Conservation (phyloP, 2,113 vertebrate genomes). For the Anseranas semipalmata region DNA sequence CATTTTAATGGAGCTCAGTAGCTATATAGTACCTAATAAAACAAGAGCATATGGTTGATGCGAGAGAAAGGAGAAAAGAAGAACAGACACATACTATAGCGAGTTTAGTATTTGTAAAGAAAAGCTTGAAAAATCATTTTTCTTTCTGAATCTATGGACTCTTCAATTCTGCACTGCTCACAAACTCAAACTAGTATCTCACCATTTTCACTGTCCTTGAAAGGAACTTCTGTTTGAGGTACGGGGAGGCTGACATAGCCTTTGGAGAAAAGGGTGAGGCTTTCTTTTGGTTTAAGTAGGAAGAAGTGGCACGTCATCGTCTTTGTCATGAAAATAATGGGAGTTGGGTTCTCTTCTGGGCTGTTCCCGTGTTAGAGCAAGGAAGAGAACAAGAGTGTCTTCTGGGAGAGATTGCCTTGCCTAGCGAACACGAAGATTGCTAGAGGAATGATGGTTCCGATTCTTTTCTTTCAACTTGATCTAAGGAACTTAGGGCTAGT, state of each 20-base stretch:
- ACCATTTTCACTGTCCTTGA: neutral
- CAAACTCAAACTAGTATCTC: neutral
- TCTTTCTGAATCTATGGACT: neutral
- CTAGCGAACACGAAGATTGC: no score
- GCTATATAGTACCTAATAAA: neutral
- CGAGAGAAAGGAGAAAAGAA: neutral
- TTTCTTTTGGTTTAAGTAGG: neutral
- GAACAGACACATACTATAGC: neutral
- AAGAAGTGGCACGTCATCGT: neutral
- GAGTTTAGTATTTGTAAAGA: neutral
- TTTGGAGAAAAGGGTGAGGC: neutral
- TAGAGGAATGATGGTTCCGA: neutral
- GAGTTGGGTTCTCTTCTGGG: neutral
- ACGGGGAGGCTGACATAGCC: neutral
- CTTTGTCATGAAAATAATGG: neutral
- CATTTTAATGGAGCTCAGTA: neutral
- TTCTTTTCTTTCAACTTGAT: neutral
- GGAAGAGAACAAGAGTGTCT: neutral
- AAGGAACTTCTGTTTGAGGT: neutral
- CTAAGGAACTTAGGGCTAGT: neutral
- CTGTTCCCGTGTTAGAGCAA: neutral
- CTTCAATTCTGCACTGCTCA: neutral
- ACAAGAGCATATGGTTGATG: neutral
- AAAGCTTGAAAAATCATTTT: neutral
- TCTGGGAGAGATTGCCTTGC: neutral